These are phyloP conservation scores for Phenacoccus solenopsis DNA, from an alignment of 1,140 invertebrate genomes.

Conservation along the genomic window DNA sequence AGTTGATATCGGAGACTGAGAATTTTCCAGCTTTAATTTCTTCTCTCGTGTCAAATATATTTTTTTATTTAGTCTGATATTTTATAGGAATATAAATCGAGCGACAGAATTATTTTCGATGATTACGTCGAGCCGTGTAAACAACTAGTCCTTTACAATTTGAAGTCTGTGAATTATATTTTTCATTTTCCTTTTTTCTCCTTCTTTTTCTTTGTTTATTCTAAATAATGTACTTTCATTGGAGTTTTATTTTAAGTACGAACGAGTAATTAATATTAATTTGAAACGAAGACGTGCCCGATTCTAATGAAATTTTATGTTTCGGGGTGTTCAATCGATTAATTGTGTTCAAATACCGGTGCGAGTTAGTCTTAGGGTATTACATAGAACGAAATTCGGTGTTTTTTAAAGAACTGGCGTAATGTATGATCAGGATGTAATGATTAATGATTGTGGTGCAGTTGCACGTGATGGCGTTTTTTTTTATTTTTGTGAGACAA, in stretches of 20 bases:
- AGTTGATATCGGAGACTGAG: background rate
- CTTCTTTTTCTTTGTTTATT: background rate
- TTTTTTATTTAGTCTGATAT: background rate
- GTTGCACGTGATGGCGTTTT: too few species aligned
- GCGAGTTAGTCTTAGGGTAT: too few species aligned
- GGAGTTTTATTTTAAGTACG: background rate
- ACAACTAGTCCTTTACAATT: background rate
- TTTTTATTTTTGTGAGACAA: too few species aligned
- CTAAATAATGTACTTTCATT: constrained; percentile 3
- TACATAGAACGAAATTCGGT: too few species aligned
- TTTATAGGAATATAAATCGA: background rate
- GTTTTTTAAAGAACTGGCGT: too few species aligned
- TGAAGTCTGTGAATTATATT: background rate
- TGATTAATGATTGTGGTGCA: too few species aligned
- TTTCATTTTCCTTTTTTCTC: background rate
- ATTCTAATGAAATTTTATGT: background rate
- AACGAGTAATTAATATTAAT: background rate
- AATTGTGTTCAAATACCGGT: background rate
- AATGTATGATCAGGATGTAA: too few species aligned
- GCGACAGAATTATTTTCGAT: background rate
- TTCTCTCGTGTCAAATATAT: background rate
- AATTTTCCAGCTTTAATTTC: background rate
- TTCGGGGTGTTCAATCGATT: background rate
- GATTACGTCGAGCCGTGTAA: background rate
- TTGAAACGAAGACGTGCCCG: background rate